phyloP scores from a whole-genome alignment of 2,797 vertebrate species.

The Onychomys arenicola region DNA sequence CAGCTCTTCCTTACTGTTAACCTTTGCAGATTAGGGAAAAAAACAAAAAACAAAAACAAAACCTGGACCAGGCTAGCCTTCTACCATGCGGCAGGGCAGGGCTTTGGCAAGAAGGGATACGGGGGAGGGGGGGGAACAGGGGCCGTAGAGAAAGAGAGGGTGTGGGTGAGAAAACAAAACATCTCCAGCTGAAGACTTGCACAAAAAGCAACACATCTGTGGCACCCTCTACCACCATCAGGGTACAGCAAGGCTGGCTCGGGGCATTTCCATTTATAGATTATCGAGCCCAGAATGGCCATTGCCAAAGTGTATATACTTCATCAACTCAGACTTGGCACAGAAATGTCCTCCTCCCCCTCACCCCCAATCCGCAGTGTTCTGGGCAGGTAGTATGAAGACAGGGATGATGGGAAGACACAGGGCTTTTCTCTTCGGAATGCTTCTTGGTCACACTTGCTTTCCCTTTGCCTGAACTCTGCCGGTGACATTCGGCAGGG shows the following conservation, averaged over 20 bases:
- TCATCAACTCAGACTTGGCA: neutral
- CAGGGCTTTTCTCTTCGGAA: neutral
- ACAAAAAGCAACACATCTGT: neutral
- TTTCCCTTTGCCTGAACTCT: neutral
- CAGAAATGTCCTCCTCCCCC: neutral
- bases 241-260: neutral
- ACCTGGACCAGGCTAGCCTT: neutral
- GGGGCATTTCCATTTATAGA: neutral
- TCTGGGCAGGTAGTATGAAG: neutral
- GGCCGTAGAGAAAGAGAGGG: too few relatives aligned
- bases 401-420: neutral
- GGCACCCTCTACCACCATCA: neutral
- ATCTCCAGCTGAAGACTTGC: neutral
- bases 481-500: neutral
- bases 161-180: rapidly evolving
- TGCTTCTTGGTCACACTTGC: neutral
- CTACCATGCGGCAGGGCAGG: neutral
- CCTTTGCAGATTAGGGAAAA: slow-evolving; percentile 63
- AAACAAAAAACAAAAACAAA: neutral
- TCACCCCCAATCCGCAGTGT: neutral
- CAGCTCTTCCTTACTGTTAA: slow-evolving; percentile 85
- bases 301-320: neutral
- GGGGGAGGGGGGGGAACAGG: too few relatives aligned
- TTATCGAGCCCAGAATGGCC: neutral
- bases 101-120: too few relatives aligned